Conservation (phyloP, 2,888 invertebrate species). For the Harpalus rufipes region DNA sequence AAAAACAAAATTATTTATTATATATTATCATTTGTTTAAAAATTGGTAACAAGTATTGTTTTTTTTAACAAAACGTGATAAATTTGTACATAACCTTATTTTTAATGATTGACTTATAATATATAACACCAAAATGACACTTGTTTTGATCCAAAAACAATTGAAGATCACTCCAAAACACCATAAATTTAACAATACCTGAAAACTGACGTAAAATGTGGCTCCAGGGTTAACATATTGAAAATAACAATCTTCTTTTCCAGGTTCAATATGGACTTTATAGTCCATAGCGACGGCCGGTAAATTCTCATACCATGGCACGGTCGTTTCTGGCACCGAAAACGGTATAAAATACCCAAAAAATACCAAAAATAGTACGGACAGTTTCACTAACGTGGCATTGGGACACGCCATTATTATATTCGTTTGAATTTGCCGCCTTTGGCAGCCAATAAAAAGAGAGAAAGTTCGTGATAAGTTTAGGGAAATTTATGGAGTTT, state of each 20-base stretch:
- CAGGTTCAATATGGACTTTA: constrained; percentile 96
- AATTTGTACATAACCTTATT: too few relatives aligned
- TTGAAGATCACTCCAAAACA: neutral
- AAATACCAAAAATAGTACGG: constrained; percentile 14
- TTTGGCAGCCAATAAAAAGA: neutral
- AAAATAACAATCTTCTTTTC: constrained; percentile 96
- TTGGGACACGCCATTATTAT: constrained; percentile 38
- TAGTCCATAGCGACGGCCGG: constrained; percentile 98
- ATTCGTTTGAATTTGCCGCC: neutral
- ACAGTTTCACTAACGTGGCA: constrained; percentile 58
- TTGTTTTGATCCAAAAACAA: neutral
- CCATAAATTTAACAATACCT: constrained; percentile 80
- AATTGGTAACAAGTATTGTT: too few relatives aligned
- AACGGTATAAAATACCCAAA: constrained; percentile 38
- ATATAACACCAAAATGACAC: too few relatives aligned
- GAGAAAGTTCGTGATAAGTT: neutral
- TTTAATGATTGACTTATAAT: too few relatives aligned
- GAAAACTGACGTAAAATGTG: constrained; percentile 95
- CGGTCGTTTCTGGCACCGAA: constrained; percentile 76
- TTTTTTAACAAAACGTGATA: too few relatives aligned
- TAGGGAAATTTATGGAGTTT: neutral
- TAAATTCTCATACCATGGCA: constrained; percentile 91
- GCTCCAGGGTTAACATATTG: constrained; percentile 96
- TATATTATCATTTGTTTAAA: too few relatives aligned
- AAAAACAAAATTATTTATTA: too few relatives aligned